Percentiles rank a stretch among this genome's conserved stretches.
Conservation (phyloP, 2,113 vertebrate genomes). For the Nyctereutes procyonoides region DNA sequence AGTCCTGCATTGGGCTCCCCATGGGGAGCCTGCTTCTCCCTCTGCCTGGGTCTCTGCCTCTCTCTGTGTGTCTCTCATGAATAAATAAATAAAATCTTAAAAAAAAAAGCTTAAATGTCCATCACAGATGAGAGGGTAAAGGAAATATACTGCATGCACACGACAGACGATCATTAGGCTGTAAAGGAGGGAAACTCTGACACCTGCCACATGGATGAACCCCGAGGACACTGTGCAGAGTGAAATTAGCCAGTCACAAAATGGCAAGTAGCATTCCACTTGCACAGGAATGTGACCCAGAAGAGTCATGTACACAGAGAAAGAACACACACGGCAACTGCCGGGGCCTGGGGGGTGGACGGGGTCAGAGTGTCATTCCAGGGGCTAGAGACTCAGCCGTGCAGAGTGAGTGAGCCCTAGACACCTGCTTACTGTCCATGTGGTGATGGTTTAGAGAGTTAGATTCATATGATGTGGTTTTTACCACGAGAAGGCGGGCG, state of each 20-base stretch:
- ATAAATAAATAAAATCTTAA: no score
- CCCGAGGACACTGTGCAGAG: background rate
- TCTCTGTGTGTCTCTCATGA: no score
- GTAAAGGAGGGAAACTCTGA: background rate
- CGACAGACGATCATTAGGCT: background rate
- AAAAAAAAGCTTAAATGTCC: background rate
- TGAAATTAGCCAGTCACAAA: background rate
- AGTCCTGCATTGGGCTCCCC: no score
- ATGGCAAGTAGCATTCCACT: background rate
- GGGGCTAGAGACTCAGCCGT: background rate
- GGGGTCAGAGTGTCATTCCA: background rate
- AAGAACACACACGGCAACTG: background rate
- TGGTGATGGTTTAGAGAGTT: no score
- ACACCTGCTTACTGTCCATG: background rate
- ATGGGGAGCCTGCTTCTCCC: no score
- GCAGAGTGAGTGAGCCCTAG: background rate
- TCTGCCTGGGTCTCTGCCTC: no score
- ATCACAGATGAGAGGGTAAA: accelerated
- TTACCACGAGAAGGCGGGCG: background rate
- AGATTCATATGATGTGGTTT: background rate
- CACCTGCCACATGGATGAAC: background rate
- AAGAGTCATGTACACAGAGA: background rate
- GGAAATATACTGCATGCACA: no score
- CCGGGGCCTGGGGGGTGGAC: accelerated
- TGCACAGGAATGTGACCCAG: background rate